phyloP scores from a whole-genome alignment of 2,888 invertebrate species.

The Leptopilina syphax region DNA sequence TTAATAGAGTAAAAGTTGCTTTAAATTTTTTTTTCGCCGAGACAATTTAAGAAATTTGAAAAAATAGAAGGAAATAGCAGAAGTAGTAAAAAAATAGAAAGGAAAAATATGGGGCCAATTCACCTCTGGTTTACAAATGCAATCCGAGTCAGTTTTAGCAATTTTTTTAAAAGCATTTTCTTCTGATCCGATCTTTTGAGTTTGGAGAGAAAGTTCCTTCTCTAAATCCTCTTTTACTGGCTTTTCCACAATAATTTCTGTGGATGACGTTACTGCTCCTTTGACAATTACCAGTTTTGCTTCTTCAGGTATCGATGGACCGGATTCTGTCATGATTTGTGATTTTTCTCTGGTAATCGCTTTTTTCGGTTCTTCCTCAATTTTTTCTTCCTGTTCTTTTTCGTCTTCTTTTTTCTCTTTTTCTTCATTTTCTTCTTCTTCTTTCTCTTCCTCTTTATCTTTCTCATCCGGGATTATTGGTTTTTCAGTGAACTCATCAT shows the following conservation, averaged over 20 bases:
- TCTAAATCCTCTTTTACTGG: not conserved
- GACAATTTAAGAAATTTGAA: no score
- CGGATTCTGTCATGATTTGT: conserved; percentile 5
- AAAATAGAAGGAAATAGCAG: not conserved
- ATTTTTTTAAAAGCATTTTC: not conserved
- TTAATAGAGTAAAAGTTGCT: no score
- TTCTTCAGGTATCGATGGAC: conserved; percentile 3
- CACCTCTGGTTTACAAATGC: conserved; percentile 2
- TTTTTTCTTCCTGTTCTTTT: conserved; percentile 20
- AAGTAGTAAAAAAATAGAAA: not conserved
- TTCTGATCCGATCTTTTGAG: not conserved
- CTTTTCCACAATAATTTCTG: not conserved
- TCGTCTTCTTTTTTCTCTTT: conserved; percentile 10
- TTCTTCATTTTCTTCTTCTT: not conserved
- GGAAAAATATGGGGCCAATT: not conserved
- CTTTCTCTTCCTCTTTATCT: conserved; percentile 20
- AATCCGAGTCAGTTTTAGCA: not conserved
- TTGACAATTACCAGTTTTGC: not conserved
- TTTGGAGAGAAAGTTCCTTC: not conserved
- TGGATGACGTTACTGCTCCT: not conserved
- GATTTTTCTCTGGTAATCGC: conserved; percentile 5
- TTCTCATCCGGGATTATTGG: not conserved
- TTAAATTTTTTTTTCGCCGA: no score
- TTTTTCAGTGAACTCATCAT: not conserved
- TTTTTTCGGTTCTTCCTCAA: conserved; percentile 25